A percentile compares a stretch with the other conserved stretches of the same genome.
phyloP scores from a whole-genome alignment of 92 coral and sea anemone genomes.

The Parazoanthus swiftii region DNA sequence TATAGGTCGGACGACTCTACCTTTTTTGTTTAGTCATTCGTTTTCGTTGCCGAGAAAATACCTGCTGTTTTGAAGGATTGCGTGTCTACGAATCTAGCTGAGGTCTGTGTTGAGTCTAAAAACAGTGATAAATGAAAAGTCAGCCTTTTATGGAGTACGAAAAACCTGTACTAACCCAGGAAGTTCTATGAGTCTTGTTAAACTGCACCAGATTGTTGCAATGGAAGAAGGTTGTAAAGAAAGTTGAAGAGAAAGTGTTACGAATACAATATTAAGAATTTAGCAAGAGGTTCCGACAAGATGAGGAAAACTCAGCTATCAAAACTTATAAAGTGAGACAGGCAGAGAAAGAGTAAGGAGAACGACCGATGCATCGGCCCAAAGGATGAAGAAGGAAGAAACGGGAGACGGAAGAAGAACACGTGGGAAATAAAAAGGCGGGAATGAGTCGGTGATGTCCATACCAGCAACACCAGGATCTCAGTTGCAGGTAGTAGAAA shows the following conservation, averaged over 20 bases:
- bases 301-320: constrained; percentile 34
- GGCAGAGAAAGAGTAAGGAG: constrained; percentile 13
- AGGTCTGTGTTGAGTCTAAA: too few species aligned
- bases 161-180: neutral
- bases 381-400: constrained; percentile 36
- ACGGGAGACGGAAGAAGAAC: constrained; percentile 12
- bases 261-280: constrained; percentile 48
- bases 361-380: constrained; percentile 43
- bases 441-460: constrained; percentile 41
- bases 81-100: too few species aligned
- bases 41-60: too few species aligned
- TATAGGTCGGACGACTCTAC: too few species aligned
- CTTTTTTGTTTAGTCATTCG: too few species aligned
- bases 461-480: constrained; percentile 45
- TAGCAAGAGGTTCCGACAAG: constrained; percentile 36
- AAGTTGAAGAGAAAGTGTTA: constrained; percentile 33
- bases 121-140: constrained; percentile 1
- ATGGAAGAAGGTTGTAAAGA: constrained; percentile 22
- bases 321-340: constrained; percentile 37
- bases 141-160: constrained; percentile 18
- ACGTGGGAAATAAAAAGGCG: constrained; percentile 8
- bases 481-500: constrained; percentile 3
- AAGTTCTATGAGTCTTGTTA: neutral
- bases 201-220: constrained; percentile 25
- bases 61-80: too few species aligned